Evolutionary conservation across 2,797 vertebrate genomes (phyloP), one percentile per base, ranked within the genome.

Genomic region (Odontamblyopus rebecca): DNA sequence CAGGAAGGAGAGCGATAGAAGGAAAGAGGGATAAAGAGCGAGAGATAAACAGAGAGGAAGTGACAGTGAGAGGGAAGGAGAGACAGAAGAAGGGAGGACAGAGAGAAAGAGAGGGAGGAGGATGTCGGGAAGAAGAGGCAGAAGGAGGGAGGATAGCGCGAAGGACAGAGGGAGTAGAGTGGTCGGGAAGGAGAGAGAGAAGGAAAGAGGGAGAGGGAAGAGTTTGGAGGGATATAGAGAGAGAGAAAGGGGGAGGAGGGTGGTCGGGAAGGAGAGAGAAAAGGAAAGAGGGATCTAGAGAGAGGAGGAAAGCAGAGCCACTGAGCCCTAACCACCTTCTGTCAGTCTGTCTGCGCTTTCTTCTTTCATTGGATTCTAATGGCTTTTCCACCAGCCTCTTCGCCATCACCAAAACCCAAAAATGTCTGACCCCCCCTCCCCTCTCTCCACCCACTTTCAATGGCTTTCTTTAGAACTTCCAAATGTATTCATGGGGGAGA

Each of bases 281-380:
- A 44, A 13, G 12, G 13, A 44, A 44, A 12, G 41, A 13, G 41
- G 38, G 41, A 44, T 44, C 9, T 2, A 71, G 72, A 75, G 75
- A 66, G 63, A 74, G 79, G 77, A 19, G 75, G 77, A 73, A 23
- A 69, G 73, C 69, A n/a, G 85, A 89, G 79, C 86, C 89, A 89
- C 84, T 86, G 89, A 92, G 89, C 89, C 88, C 80, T 86, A 92
- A 91, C 91, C 89, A 89, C 90, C 89, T 89, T 91, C 90, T 89
- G 88, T 89, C 89, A 83, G 88, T 86, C 80, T 88, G 88, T 90
- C 89, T 91, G 90, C 83, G 85, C 80, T 87, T 84, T 89, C 87
- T 89, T 79, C 86, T 90, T 89, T 88, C 88, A 77, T 81, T 84
- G 83, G 89, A 91, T 89, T 91, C 87, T 88, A 91, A 91, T 93